Evolutionary conservation across 2,113 vertebrate species (phyloP), one percentile per base, ranked within the genome.

Genomic region (Cynopterus brachyotis): DNA sequence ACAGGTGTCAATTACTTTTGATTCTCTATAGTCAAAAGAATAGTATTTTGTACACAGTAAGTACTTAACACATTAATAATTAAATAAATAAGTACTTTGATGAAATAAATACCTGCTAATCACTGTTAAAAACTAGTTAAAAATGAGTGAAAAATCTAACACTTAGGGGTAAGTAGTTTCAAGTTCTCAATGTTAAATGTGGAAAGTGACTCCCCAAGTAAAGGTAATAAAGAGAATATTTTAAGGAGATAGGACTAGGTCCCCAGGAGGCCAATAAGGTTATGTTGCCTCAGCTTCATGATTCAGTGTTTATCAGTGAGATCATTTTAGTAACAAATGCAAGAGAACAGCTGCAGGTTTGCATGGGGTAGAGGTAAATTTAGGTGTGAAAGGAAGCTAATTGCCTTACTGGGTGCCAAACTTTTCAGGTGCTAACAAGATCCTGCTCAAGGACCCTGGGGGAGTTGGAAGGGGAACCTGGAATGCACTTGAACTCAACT

Each of bases 371-470:
- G 47, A 97, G 89, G 89, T 96, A 95, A 96, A 96, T 96, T 97
- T 96, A 96, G 80, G 79, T 97, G 92, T 92, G 85, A 93, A 95
- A 89, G n/a, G 40, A 95, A 97, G 87, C 53, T 95, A 97, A 97
- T 95, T 98, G 93, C 79, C 30, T 96, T 80, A 42, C 16, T 35
- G 30, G 84, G 79, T 96, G 83, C 92, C 96, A 96, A 62, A 92
- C 42, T 90, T 96, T 96, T 95, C 69, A 97, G 96, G 94, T 97
- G 97, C 83, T 98, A 96, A 90, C 50, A 94, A 96, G 64, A 95
- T 90, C 55, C 32, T 91, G 53, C 76, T 97, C 72, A 84, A 47
- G 16, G 75, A 78, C 87, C 75, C 83, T 42, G 12, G 75, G 60
- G 35, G 64, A 87, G 24, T 80, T 83, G 55, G 69, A 93, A 95